Percentiles rank a stretch among this genome's conserved stretches.
These are phyloP conservation scores for Endotricha flammealis DNA, from an alignment of 2,888 invertebrate species.

Conservation along the genomic window DNA sequence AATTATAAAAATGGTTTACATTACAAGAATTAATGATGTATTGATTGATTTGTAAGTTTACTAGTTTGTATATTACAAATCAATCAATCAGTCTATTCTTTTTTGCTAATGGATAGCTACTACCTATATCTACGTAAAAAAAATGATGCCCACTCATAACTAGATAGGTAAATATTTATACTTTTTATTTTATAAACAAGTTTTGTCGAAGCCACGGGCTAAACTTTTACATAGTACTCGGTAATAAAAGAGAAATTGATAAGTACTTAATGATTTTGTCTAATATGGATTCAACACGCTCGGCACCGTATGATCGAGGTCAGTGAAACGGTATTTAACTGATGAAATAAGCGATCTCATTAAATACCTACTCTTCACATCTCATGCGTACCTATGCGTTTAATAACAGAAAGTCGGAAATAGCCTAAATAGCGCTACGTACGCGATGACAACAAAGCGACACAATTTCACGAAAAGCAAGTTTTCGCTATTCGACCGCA, in stretches of 20 bases:
- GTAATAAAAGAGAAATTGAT: conserved; percentile 25
- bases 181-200: too few relatives aligned
- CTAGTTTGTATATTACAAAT: too few relatives aligned
- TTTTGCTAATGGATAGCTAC: too few relatives aligned
- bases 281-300: conserved; percentile 23
- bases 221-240: too few relatives aligned
- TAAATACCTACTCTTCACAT: conserved; percentile 21
- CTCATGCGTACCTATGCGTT: conserved; percentile 16
- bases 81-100: too few relatives aligned
- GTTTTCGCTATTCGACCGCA: neutral
- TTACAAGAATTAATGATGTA: too few relatives aligned
- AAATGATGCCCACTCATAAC: too few relatives aligned
- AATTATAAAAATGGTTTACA: too few relatives aligned
- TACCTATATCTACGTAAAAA: too few relatives aligned
- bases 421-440: conserved; percentile 12
- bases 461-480: neutral
- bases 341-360: conserved; percentile 26
- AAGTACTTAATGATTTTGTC: conserved; percentile 30
- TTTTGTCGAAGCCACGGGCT: too few relatives aligned
- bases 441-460: conserved; percentile 16
- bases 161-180: too few relatives aligned
- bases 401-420: conserved; percentile 16
- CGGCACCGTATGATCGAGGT: conserved; percentile 28
- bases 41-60: too few relatives aligned
- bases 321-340: conserved; percentile 30